A percentile compares a stretch with the other conserved stretches of the same genome.
phyloP scores from a whole-genome alignment of 2,888 invertebrate genomes.

The Fragum fragum region DNA sequence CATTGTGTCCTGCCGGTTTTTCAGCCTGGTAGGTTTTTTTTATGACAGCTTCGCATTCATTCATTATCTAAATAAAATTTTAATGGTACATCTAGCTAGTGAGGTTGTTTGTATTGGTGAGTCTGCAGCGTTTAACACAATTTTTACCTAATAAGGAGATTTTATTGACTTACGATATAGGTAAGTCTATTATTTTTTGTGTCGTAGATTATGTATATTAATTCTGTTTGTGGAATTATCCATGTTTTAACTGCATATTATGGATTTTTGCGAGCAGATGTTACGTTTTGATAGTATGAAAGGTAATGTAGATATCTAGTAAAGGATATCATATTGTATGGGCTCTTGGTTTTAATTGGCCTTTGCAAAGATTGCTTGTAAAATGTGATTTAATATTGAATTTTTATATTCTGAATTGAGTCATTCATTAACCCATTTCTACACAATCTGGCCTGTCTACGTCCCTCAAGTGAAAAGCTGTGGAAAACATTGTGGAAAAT shows the following conservation, averaged over 20 bases:
- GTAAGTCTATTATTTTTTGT: not conserved
- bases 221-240: not conserved
- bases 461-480: not conserved
- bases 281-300: not conserved
- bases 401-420: not conserved
- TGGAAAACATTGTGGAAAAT: no score
- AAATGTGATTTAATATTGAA: not conserved
- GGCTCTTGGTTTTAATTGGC: not conserved
- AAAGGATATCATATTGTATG: not conserved
- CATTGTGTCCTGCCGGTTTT: not conserved
- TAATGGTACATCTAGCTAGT: not conserved
- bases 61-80: constrained; percentile 6
- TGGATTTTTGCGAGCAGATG: not conserved
- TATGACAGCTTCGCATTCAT: not conserved
- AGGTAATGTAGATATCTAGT: not conserved
- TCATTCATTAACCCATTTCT: not conserved
- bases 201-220: not conserved
- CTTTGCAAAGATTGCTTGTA: not conserved
- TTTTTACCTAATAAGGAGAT: not conserved
- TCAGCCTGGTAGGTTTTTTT: not conserved
- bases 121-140: not conserved
- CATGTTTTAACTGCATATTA: not conserved
- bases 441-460: not conserved
- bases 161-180: not conserved
- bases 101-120: not conserved